phyloP scores from a whole-genome alignment of 2,113 vertebrate genomes.

The Hemichromis elongatus region DNA sequence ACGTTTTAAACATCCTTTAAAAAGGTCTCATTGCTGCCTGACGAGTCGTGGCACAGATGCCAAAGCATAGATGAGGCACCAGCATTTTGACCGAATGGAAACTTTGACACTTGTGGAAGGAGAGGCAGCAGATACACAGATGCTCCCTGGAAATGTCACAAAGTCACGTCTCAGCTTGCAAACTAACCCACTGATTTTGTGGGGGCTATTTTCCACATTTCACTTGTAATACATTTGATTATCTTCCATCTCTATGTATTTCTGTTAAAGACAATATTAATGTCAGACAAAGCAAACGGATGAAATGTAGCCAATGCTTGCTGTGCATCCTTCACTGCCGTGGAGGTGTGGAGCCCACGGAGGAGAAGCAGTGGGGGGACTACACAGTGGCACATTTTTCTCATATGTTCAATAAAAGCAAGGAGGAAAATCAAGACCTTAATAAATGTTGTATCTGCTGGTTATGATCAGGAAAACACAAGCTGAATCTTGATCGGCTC shows the following conservation, averaged over 20 bases:
- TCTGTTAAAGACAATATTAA: background rate
- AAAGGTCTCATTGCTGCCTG: background rate
- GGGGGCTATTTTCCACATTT: background rate
- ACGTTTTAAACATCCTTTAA: background rate
- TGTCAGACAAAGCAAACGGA: background rate
- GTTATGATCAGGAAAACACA: rapidly evolving
- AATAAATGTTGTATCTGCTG: background rate
- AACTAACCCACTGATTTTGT: rapidly evolving
- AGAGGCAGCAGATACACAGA: background rate
- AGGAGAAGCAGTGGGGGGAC: background rate
- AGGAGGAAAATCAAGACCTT: background rate
- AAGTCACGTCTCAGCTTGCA: background rate
- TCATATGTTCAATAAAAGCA: background rate
- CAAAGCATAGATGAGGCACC: background rate
- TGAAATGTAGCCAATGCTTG: background rate
- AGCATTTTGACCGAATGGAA: background rate
- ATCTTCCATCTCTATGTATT: background rate
- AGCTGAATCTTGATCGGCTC: background rate
- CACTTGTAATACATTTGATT: background rate
- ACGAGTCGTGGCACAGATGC: background rate
- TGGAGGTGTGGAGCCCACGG: rapidly evolving
- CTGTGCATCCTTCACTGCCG: background rate
- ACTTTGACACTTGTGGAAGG: background rate
- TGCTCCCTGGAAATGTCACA: background rate
- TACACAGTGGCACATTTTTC: background rate